These are phyloP conservation scores for Acrobasis suavella DNA, from an alignment of 2,888 invertebrate genomes.

Conservation along the genomic window DNA sequence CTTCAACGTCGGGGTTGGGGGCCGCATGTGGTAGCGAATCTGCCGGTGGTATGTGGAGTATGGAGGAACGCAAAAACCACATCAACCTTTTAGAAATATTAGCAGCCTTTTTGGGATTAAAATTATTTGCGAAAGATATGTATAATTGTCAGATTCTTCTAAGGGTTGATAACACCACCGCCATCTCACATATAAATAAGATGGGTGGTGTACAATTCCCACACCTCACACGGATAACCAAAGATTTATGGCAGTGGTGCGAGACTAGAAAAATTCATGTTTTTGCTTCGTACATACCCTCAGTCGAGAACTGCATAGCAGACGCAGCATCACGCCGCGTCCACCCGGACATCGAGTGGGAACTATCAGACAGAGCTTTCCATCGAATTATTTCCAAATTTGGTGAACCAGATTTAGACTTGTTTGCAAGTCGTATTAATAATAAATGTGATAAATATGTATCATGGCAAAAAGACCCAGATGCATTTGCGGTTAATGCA, in stretches of 20 bases:
- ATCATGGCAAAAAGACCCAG: no score
- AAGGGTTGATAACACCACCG: background rate
- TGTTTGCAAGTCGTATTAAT: no score
- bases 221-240: slow-evolving; percentile 24
- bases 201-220: slow-evolving; percentile 4
- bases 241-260: slow-evolving; percentile 30
- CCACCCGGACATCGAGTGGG: no score
- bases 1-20: slow-evolving; percentile 23
- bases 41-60: background rate
- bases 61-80: background rate
- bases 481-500: background rate
- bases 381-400: no score
- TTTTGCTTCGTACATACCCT: slow-evolving; percentile 24
- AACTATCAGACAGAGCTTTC: no score
- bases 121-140: background rate
- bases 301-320: slow-evolving; percentile 8
- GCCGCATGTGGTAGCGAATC: slow-evolving; percentile 10
- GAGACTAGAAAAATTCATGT: slow-evolving; percentile 23
- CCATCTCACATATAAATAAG: background rate
- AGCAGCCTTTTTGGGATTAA: background rate
- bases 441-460: no score
- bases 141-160: no score
- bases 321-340: no score
- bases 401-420: no score
- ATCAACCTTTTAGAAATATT: background rate